Evolutionary conservation across 2,113 vertebrate genomes (phyloP), one percentile per base, ranked within the genome.

Genomic region (Hymenochirus boettgeri): DNA sequence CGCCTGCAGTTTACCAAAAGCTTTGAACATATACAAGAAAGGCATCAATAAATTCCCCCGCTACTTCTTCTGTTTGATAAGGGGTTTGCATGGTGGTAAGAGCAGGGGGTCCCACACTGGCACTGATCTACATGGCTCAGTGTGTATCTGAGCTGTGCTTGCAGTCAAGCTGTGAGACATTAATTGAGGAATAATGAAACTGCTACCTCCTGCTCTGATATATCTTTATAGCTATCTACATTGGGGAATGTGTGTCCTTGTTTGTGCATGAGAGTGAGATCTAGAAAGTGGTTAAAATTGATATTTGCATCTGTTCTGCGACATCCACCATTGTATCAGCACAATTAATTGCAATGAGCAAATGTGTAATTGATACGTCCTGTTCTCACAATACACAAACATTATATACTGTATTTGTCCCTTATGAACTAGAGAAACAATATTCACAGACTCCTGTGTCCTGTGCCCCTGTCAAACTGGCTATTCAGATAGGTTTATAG

Each of bases 121-220:
- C 56, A 45, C 65, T 59, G 65, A 69, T 69, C 56, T 52, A 53
- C 65, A 42, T 19, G 19, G 57, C 65, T 17, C 65, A 69, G 65
- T 47, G 12, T 53, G 65, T 47, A 23, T 42, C 53, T 33, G 23
- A 61, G n/a, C 52, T 39, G 1, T 35, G 59, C 59, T 50, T 29
- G 23, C 35, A 19, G 59, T 33, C 59, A 39, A 15, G 52, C 67
- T 62, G 67, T 61, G 52, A 50, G n/a, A 62, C 52, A 39, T 51
- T 70, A 70, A 70, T 70, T 57, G 60, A 70, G 53, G 39, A 23
- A 69, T 69, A 69, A 69, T 69, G 65, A 69, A 53, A 69, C 56
- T 57, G 37, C 24, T 56, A 25, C 47, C 56, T 60, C 57, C 65
- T 42, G 57, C 21, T 47, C 33, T 12, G 12, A 53, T 24, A 54